Base-by-base conservation (phyloP, 2,888 invertebrate genomes). In the Temnothorax ravouxi region DNA sequence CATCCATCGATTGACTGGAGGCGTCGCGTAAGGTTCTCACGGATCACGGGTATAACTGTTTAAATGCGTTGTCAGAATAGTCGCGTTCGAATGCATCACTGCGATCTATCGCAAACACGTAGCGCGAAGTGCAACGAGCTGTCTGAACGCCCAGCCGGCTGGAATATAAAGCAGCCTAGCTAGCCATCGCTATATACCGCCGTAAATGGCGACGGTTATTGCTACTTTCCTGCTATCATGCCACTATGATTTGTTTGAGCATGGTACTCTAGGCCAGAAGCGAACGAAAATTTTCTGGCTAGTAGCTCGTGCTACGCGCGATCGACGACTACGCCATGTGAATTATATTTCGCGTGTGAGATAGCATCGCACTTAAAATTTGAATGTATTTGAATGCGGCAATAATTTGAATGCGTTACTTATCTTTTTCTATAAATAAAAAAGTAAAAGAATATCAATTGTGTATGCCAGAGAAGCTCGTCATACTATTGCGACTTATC, bases 21-120 rank as follows among this genome's bases (percentile, higher is more conserved):
- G 5, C 6, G 29, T 44, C 3, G 41, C 44, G 13, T 13, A 44
- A 47, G 54, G 41, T 11, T 50, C 21, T 9, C 52, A 54, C n/a
- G 29, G 21, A 34, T 56, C 41, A 21, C 44, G 21, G 25, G 21
- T 13, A 69, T 18, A 69, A 25, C 21, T 56, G 52, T 66, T 77
- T 66, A 72, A 72, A 77, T 44, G 52, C 72, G 52, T 83, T 71
- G 59, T 72, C 61, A 44, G 71, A 18, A 18, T 15, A 47, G 15
- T 71, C 47, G 56, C 59, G 18, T 41, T 72, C 41, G 29, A 66
- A 77, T 47, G 72, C 59, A 66, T 62, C 67, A 47, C 59, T 50
- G 79, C 71, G 83, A 83, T 77, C 85, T 59, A 83, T 83, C 85
- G 83, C 72, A 52, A 50, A 71, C 85, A 77, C 85, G 83, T 81